Conservation (phyloP, 2,888 invertebrate genomes). For the Brachynemurus nebulosus region DNA sequence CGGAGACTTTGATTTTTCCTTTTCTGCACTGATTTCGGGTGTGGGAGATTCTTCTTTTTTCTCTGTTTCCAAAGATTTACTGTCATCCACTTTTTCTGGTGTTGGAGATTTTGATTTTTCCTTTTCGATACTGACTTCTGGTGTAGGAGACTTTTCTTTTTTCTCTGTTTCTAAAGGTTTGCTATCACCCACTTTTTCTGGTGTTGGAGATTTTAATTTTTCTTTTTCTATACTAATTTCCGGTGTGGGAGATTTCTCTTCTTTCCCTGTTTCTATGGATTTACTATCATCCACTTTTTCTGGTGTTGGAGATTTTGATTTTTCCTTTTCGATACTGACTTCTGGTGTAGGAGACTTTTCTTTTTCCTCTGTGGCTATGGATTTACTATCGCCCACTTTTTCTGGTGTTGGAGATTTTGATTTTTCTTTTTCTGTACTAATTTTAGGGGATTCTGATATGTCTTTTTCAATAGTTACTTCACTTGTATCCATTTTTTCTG, state of each 20-base stretch:
- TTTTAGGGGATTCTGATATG: too few species aligned
- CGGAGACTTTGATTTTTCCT: slow-evolving; percentile 3
- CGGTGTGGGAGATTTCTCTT: not conserved
- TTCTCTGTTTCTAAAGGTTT: not conserved
- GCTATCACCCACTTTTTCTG: slow-evolving; percentile 15
- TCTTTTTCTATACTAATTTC: slow-evolving; percentile 14
- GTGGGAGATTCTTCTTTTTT: not conserved
- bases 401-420: not conserved
- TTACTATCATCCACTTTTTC: slow-evolving; percentile 5
- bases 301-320: slow-evolving; percentile 2
- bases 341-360: not conserved
- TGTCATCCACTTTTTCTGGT: slow-evolving; percentile 11
- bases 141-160: too few species aligned
- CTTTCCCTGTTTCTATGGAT: too few species aligned
- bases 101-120: slow-evolving; percentile 15
- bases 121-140: too few species aligned
- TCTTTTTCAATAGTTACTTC: too few species aligned
- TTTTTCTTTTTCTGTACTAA: not conserved
- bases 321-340: too few species aligned
- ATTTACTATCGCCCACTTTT: not conserved
- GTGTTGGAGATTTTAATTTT: slow-evolving; percentile 10
- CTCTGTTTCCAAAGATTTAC: too few species aligned
- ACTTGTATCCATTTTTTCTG: too few species aligned
- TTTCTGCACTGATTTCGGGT: not conserved
- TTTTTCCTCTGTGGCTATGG: slow-evolving; percentile 22